phyloP scores from a whole-genome alignment of 2,113 vertebrate species.

The Oryzias javanicus region DNA sequence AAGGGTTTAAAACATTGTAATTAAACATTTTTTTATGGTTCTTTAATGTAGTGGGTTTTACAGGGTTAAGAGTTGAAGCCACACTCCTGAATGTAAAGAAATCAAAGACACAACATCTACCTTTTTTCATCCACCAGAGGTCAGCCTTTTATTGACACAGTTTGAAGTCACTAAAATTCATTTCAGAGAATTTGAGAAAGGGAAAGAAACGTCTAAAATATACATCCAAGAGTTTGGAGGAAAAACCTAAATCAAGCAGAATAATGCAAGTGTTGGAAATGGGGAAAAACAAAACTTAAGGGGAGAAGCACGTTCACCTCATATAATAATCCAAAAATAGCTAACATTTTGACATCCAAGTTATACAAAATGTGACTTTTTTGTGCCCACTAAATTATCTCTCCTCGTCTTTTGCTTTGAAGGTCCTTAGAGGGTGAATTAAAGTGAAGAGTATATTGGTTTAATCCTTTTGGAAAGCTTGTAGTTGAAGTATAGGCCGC shows the following conservation, averaged over 20 bases:
- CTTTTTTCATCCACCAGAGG: conserved; percentile 71
- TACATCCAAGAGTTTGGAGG: neutral
- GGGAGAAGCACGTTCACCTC: neutral
- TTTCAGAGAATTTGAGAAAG: too few relatives aligned
- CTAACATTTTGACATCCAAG: neutral
- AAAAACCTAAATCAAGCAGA: conserved; percentile 25
- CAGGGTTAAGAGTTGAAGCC: too few relatives aligned
- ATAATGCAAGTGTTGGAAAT: conserved; percentile 1
- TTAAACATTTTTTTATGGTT: too few relatives aligned
- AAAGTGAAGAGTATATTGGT: conserved; percentile 9
- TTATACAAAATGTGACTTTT: neutral
- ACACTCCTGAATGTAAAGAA: neutral
- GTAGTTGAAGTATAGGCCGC: conserved; percentile 64
- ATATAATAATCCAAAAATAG: neutral
- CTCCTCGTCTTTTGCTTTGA: neutral
- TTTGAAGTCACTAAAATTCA: conserved; percentile 22
- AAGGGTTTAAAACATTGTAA: too few relatives aligned
- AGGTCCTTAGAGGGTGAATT: neutral
- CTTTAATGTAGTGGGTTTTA: too few relatives aligned
- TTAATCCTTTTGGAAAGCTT: conserved; percentile 67
- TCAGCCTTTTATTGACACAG: conserved; percentile 74
- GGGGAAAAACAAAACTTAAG: neutral
- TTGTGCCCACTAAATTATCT: neutral
- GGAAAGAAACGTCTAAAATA: neutral
- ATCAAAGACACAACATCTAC: conserved; percentile 13